Evolutionary conservation across 2,888 invertebrate genomes (phyloP).

Genomic region (Pandemis heparana): DNA sequence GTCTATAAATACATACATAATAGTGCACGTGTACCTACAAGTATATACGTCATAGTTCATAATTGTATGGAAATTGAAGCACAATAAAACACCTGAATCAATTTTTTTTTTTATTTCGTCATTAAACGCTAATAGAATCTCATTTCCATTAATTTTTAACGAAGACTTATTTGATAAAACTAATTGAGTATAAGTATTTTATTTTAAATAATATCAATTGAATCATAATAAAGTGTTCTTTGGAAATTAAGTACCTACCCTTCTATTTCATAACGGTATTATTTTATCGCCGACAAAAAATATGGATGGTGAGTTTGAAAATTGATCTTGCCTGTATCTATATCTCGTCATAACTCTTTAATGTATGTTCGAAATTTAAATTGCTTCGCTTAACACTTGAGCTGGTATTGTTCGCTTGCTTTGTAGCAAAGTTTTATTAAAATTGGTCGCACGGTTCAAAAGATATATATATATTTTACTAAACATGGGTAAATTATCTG

Average conservation of each 20-base stretch:
- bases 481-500: not conserved
- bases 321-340: not conserved
- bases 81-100: conserved; percentile 25
- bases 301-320: not conserved
- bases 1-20: not conserved
- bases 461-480: not conserved
- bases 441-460: not conserved
- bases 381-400: no score
- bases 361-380: no score
- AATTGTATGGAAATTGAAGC: not conserved
- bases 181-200: not conserved
- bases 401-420: no score
- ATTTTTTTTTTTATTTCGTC: conserved; percentile 24
- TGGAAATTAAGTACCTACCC: not conserved
- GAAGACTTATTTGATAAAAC: conserved; percentile 43
- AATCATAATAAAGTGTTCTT: not conserved
- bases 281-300: not conserved
- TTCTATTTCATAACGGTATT: not conserved
- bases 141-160: conserved; percentile 44
- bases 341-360: no score
- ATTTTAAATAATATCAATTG: not conserved
- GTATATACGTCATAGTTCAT: not conserved
- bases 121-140: conserved; percentile 33
- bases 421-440: no score
- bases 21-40: conserved; percentile 23